Conservation (phyloP, 2,797 vertebrate genomes). For the Dipus sagitta region DNA sequence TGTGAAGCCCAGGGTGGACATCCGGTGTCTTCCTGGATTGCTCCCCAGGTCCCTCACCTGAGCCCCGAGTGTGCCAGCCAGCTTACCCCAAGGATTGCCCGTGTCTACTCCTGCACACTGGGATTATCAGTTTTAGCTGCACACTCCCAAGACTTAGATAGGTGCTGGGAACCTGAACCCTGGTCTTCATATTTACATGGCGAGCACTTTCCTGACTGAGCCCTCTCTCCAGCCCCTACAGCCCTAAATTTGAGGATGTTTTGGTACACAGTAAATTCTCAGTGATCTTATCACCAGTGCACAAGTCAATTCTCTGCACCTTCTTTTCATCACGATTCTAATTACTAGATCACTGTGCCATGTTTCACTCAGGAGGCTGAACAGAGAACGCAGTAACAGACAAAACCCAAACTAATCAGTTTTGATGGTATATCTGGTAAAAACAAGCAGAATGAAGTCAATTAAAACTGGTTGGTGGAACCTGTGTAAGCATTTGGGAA, state of each 20-base stretch:
- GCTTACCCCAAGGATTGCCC: too few relatives aligned
- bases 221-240: too few relatives aligned
- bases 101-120: too few relatives aligned
- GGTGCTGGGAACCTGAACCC: too few relatives aligned
- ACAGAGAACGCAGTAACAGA: constrained; percentile 7
- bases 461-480: not conserved
- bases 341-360: not conserved
- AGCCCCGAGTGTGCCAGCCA: too few relatives aligned
- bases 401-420: not conserved
- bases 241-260: not conserved
- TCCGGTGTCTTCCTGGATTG: too few relatives aligned
- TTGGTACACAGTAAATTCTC: constrained; percentile 17
- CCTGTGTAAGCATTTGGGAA: not conserved
- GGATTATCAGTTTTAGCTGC: too few relatives aligned
- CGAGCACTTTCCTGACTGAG: too few relatives aligned
- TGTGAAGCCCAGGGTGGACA: too few relatives aligned
- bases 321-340: not conserved
- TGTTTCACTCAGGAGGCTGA: not conserved
- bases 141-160: too few relatives aligned
- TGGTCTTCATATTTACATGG: too few relatives aligned
- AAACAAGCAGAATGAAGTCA: constrained; percentile 2
- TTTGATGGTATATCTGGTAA: not conserved
- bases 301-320: constrained; percentile 34
- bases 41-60: too few relatives aligned
- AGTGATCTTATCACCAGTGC: not conserved